phyloP scores from a whole-genome alignment of 2,888 invertebrate genomes.

The Sceliomorpha sp. region DNA sequence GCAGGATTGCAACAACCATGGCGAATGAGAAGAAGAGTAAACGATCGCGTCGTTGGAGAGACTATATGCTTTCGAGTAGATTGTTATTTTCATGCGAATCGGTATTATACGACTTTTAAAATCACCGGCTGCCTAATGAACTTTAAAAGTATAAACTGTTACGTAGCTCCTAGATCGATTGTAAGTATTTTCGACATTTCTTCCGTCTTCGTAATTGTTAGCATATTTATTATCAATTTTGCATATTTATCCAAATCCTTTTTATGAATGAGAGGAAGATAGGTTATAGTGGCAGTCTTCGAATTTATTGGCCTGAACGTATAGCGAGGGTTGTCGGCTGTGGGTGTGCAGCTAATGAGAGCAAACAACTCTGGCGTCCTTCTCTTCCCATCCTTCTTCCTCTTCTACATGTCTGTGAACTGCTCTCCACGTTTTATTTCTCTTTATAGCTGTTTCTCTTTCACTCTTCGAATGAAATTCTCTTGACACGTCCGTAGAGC shows the following conservation, averaged over 20 bases:
- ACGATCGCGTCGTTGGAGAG: slow-evolving; percentile 42
- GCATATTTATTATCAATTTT: too few relatives aligned
- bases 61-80: slow-evolving; percentile 35
- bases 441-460: slow-evolving; percentile 47
- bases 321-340: slow-evolving; percentile 61
- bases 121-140: slow-evolving; percentile 24
- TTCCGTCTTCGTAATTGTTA: too few relatives aligned
- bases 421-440: slow-evolving; percentile 42
- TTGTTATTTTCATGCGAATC: slow-evolving; percentile 36
- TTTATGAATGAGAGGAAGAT: neutral
- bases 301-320: slow-evolving; percentile 51
- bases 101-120: slow-evolving; percentile 26
- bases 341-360: slow-evolving; percentile 65
- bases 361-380: slow-evolving; percentile 61
- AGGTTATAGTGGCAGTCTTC: slow-evolving; percentile 41
- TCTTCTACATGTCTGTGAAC: slow-evolving; percentile 35
- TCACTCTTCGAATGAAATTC: slow-evolving; percentile 37
- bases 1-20: slow-evolving; percentile 56
- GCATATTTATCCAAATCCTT: neutral
- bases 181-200: too few relatives aligned
- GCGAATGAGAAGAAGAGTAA: slow-evolving; percentile 58
- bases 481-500: slow-evolving; percentile 55
- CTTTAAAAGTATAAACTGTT: neutral
- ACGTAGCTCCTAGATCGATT: too few relatives aligned
- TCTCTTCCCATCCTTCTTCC: slow-evolving; percentile 25